phyloP scores from a whole-genome alignment of 2,888 invertebrate genomes.

The Eurytoma adleriae region DNA sequence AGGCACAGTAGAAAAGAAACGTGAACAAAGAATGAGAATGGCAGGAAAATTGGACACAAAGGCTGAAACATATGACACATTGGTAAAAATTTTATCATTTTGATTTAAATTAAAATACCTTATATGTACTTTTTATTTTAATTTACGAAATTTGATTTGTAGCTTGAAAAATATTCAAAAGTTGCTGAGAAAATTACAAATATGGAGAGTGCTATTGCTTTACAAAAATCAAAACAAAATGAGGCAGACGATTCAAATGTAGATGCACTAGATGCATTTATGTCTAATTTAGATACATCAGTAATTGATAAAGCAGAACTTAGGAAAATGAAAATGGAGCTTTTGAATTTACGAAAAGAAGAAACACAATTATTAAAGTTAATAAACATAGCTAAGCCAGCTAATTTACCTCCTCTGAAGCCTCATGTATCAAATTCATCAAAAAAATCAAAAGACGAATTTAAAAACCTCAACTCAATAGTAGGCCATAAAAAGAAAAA shows the following conservation, averaged over 20 bases:
- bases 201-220: conserved; percentile 78
- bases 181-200: conserved; percentile 78
- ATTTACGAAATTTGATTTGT: conserved; percentile 59
- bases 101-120: conserved; percentile 12
- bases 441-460: conserved; percentile 48
- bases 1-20: conserved; percentile 92
- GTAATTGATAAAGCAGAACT: conserved; percentile 78
- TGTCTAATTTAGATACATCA: conserved; percentile 81
- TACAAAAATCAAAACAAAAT: conserved; percentile 75
- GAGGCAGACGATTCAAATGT: conserved; percentile 75
- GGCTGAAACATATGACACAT: conserved; percentile 82
- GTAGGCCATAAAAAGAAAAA: conserved; percentile 39
- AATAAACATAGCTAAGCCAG: conserved; percentile 86
- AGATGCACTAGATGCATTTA: conserved; percentile 91
- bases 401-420: conserved; percentile 79
- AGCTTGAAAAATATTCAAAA: conserved; percentile 81
- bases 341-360: conserved; percentile 84
- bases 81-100: conserved; percentile 76
- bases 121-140: conserved; percentile 22
- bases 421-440: conserved; percentile 61
- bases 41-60: conserved; percentile 79
- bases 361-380: conserved; percentile 83
- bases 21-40: conserved; percentile 85
- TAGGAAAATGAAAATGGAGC: conserved; percentile 83
- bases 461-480: conserved; percentile 46